These are phyloP conservation scores for Nasonia vitripennis DNA, from an alignment of 1,140 invertebrate genomes.

Conservation along the genomic window DNA sequence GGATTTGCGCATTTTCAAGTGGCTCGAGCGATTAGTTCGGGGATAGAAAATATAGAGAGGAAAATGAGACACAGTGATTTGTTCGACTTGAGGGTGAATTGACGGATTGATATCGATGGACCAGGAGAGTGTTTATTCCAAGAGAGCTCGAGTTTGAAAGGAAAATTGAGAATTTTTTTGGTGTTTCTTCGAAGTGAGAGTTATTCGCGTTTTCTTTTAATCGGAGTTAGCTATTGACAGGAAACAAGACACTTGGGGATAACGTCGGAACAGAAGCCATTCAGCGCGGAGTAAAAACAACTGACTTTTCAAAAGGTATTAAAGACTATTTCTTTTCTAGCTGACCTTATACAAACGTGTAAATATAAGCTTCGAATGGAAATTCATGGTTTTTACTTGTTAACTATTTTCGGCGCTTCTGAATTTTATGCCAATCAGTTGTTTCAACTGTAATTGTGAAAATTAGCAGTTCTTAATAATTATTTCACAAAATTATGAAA, in stretches of 20 bases:
- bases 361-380: not conserved
- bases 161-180: not conserved
- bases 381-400: not conserved
- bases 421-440: not conserved
- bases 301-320: not conserved
- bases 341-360: too few relatives aligned
- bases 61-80: conserved; percentile 30
- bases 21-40: not conserved
- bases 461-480: not conserved
- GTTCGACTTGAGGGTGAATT: not conserved
- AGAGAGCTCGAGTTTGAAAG: not conserved
- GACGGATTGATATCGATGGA: not conserved
- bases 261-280: not conserved
- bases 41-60: not conserved
- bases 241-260: not conserved
- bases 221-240: not conserved
- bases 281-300: not conserved
- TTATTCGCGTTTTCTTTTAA: not conserved
- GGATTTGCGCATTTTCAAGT: not conserved
- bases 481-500: not conserved
- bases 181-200: not conserved
- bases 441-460: too few relatives aligned
- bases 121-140: not conserved
- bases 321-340: not conserved
- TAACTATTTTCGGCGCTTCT: not conserved